Percentiles rank a stretch among this genome's conserved stretches.
These are phyloP conservation scores for Cephus rjabovi DNA, from an alignment of 2,888 invertebrate genomes.

Conservation along the genomic window DNA sequence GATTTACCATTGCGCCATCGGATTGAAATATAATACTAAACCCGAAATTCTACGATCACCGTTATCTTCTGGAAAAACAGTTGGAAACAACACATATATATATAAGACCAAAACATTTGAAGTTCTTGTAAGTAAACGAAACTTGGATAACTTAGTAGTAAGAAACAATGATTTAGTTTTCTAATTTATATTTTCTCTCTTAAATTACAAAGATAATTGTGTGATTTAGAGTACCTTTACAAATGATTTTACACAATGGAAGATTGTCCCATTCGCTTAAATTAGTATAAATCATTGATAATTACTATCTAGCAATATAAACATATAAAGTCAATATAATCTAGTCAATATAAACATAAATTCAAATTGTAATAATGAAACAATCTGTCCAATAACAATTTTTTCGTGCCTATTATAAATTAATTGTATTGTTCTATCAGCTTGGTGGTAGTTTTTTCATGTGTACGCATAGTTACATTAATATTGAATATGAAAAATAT, in stretches of 20 bases:
- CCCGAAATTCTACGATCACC: background rate
- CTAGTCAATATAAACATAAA: background rate
- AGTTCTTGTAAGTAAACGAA: slow-evolving; percentile 69
- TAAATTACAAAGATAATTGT: background rate
- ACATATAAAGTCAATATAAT: background rate
- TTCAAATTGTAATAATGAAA: background rate
- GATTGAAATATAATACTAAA: background rate
- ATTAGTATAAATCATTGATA: background rate
- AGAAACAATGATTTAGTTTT: background rate
- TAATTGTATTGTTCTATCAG: too few species aligned
- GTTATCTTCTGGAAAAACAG: background rate
- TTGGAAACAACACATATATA: background rate
- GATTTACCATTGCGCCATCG: background rate
- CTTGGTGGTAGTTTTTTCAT: too few species aligned
- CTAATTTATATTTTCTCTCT: background rate
- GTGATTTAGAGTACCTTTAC: background rate
- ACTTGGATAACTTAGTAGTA: background rate
- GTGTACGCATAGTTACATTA: slow-evolving; percentile 4
- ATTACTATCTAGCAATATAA: background rate
- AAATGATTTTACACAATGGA: background rate
- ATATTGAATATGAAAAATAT: background rate
- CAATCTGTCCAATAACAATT: background rate
- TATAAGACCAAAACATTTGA: slow-evolving; percentile 68
- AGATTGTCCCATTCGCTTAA: background rate
- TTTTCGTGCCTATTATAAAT: too few species aligned